A percentile compares a stretch with the other conserved stretches of the same genome.
Conservation (phyloP, 2,113 vertebrate species). For the Cyanoderma ruficeps region DNA sequence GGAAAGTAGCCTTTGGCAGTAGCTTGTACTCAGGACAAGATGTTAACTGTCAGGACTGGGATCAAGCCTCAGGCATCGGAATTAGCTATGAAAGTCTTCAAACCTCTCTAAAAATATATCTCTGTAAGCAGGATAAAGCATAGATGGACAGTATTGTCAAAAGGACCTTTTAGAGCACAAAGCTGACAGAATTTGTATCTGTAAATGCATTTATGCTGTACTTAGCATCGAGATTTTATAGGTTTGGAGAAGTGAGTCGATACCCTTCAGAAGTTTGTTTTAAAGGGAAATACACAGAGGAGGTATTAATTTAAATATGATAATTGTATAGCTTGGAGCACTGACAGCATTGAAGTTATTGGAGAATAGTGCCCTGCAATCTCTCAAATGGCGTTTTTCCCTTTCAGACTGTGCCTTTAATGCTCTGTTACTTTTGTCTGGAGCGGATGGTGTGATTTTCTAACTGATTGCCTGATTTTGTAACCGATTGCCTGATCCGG, state of each 20-base stretch:
- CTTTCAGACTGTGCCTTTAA: slow-evolving; percentile 20
- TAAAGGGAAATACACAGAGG: neutral
- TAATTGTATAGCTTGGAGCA: neutral
- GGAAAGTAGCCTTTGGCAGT: slow-evolving; percentile 55
- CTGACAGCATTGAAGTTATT: neutral
- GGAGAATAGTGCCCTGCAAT: neutral
- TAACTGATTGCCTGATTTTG: slow-evolving; percentile 35
- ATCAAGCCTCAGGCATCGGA: slow-evolving; percentile 70
- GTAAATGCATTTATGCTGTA: neutral
- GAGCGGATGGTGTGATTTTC: neutral
- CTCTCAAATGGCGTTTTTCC: neutral
- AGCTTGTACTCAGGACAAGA: slow-evolving; percentile 46
- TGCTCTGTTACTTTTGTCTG: slow-evolving; percentile 6
- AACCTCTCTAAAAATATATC: neutral
- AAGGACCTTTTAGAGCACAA: neutral
- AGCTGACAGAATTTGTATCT: neutral
- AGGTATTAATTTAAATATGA: neutral
- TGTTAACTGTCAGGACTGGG: slow-evolving; percentile 71
- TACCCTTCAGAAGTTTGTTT: neutral
- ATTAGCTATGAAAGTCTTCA: slow-evolving; percentile 57
- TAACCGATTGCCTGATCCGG: neutral
- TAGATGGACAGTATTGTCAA: slow-evolving; percentile 12
- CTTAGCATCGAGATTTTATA: neutral
- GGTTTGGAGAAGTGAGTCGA: neutral
- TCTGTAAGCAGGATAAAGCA: neutral